Evolutionary conservation across 2,888 invertebrate genomes (phyloP), one percentile per base, ranked within the genome.

Genomic region (Chaetoderma sp.): DNA sequence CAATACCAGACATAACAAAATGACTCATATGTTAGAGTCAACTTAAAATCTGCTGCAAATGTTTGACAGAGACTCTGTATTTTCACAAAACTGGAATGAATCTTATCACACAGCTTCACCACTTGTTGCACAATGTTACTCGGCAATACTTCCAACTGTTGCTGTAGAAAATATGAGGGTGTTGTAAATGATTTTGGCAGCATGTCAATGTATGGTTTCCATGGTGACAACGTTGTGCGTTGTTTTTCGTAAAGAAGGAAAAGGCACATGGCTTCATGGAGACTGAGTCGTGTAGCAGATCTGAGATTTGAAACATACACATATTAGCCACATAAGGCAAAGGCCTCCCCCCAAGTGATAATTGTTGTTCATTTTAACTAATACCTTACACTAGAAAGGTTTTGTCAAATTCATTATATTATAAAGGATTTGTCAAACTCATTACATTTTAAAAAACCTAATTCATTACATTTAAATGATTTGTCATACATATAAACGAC

Each of bases 1-100:
- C 92, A 91, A 81, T 92, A 92, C 88, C 93, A 95, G 13, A 93
- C 92, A 93, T 93, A 94, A 77, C 90, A 90, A 85, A 91, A 95
- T 50, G 86, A 81, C 33, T 88, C 83, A 63, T 89, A 86, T 36
- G 88, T 88, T 18, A 79, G 56, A n/a, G 59, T 39, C 1, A 30
- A 39, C 10, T 28, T 13, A 28, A 58, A 13, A 18, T 44, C 36
- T 47, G 36, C 4, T 25, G 27, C 23, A 13, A 60, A 23, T 8
- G 18, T 49, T 52, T 54, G 54, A 27, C 63, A 58, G 60, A 68
- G 73, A 16, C 47, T 3, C 44, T 36, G 44, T 8, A 72, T 42
- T 50, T 65, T 55, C 18, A 55, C 18, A 65, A 54, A 75, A 52
- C 58, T 44, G 10, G 44, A 54, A 58, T 64, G 25, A 18, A 77